These are phyloP conservation scores for Amazona vittata DNA, from an alignment of 2,113 vertebrate genomes.

Conservation along the genomic window DNA sequence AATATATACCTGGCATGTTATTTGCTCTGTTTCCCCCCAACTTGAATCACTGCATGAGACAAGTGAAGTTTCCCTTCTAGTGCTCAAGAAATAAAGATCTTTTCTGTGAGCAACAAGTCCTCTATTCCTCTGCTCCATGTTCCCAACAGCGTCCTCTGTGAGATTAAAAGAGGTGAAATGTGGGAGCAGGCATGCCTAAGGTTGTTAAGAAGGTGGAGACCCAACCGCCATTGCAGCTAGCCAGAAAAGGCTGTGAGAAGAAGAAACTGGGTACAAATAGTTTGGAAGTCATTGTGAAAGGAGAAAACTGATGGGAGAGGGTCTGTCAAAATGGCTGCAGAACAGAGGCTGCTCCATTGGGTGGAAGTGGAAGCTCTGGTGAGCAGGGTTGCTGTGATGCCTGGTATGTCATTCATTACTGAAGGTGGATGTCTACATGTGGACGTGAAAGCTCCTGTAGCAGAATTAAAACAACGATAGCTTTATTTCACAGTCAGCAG, in stretches of 20 bases:
- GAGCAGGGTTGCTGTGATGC: not conserved
- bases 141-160: not conserved
- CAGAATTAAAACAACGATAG: not conserved
- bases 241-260: not conserved
- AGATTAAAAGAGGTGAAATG: not conserved
- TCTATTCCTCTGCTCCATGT: not conserved
- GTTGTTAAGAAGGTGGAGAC: not conserved
- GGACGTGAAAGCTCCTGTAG: not conserved
- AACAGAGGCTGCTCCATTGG: not conserved
- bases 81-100: not conserved
- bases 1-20: not conserved
- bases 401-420: not conserved
- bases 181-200: not conserved
- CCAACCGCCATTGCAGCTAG: not conserved
- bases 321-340: not conserved
- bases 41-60: not conserved
- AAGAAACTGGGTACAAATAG: not conserved
- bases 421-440: not conserved
- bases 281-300: not conserved
- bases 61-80: not conserved
- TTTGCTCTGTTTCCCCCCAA: not conserved
- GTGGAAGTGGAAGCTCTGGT: not conserved
- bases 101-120: not conserved
- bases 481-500: not conserved
- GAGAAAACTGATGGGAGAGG: not conserved